A percentile compares a stretch with the other conserved stretches of the same genome.
These are phyloP conservation scores for Brachymystax lenok DNA, from an alignment of 2,797 vertebrate species.

Conservation along the genomic window DNA sequence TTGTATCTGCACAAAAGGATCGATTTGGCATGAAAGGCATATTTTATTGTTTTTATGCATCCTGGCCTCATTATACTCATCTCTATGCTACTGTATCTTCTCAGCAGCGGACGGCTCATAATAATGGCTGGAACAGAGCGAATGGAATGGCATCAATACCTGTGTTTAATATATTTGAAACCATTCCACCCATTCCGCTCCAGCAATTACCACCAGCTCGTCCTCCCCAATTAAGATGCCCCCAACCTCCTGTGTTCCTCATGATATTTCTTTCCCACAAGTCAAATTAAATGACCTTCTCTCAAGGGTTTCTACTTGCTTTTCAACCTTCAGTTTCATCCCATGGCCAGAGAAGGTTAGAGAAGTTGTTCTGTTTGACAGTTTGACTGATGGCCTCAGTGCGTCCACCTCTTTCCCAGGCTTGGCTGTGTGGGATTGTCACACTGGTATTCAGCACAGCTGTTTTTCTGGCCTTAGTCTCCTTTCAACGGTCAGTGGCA, in stretches of 20 bases:
- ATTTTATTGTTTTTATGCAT: background rate
- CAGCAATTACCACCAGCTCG: no score
- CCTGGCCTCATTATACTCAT: background rate
- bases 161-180: no score
- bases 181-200: no score
- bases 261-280: background rate
- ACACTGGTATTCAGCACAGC: background rate
- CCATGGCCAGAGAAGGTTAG: background rate
- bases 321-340: background rate
- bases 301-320: background rate
- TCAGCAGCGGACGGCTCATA: background rate
- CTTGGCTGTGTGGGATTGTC: constrained; percentile 4
- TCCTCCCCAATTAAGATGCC: no score
- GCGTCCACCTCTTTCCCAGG: constrained; percentile 3
- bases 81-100: background rate
- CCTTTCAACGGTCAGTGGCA: background rate
- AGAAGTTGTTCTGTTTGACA: constrained; percentile 15
- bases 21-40: background rate
- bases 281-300: background rate
- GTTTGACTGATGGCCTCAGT: background rate
- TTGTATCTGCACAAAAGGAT: background rate
- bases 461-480: background rate
- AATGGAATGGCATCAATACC: no score
- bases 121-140: no score
- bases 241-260: background rate